These are phyloP conservation scores for Lophochroa leadbeateri DNA, from an alignment of 2,113 vertebrate species.

Conservation along the genomic window DNA sequence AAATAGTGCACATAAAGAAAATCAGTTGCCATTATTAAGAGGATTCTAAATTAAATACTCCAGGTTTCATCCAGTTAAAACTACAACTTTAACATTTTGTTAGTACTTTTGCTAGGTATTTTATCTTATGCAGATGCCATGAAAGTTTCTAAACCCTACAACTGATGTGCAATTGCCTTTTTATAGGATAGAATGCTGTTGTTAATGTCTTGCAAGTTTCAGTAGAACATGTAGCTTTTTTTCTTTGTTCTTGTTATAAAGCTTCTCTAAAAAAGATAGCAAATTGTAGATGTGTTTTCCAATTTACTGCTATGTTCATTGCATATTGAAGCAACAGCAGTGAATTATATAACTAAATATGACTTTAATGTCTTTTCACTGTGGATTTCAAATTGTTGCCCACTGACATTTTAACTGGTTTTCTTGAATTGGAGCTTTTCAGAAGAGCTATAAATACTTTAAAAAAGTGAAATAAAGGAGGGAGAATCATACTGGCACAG, in stretches of 20 bases:
- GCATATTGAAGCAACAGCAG: conserved; percentile 22
- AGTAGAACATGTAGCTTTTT: neutral
- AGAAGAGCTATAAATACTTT: neutral
- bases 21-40: neutral
- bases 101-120: neutral
- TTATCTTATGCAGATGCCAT: neutral
- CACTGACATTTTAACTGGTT: conserved; percentile 4
- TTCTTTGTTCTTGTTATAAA: neutral
- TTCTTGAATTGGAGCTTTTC: neutral
- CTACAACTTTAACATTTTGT: neutral
- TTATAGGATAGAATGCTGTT: neutral
- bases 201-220: neutral
- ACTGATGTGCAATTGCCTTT: neutral
- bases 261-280: neutral
- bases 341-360: conserved; percentile 21
- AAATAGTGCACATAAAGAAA: neutral
- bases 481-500: neutral
- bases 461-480: neutral
- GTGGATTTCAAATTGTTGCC: neutral
- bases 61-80: neutral
- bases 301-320: conserved; percentile 28
- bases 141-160: neutral
- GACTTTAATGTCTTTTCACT: conserved; percentile 21
- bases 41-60: neutral
- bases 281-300: conserved; percentile 12